phyloP scores from a whole-genome alignment of 2,113 vertebrate species.

The Tragelaphus imberbis region DNA sequence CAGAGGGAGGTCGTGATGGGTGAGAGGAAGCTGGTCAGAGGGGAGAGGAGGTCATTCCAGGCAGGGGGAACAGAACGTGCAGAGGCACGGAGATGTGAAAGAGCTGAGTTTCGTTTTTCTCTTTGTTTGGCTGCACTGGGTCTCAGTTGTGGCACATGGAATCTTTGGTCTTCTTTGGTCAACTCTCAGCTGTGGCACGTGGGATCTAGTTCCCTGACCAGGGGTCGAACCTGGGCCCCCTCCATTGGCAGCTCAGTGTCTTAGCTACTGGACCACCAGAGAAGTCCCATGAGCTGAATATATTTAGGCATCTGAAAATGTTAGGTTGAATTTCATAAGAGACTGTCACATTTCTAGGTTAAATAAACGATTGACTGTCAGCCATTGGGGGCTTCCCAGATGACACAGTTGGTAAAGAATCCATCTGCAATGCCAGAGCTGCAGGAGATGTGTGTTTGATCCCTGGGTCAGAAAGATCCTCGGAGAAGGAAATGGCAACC shows the following conservation, averaged over 20 bases:
- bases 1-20: background rate
- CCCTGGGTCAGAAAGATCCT: background rate
- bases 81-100: background rate
- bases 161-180: background rate
- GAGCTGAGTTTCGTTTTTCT: background rate
- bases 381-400: background rate
- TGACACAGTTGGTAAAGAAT: background rate
- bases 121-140: background rate
- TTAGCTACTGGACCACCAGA: background rate
- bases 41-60: background rate
- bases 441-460: background rate
- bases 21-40: background rate
- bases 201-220: background rate
- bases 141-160: background rate
- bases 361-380: background rate
- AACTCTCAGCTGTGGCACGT: background rate
- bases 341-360: background rate
- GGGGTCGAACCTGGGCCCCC: background rate
- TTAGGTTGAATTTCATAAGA: background rate
- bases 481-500: background rate
- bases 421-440: background rate
- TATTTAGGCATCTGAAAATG: background rate
- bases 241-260: background rate
- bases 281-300: background rate
- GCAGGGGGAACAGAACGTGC: background rate